Conservation (phyloP, 2,888 invertebrate species). For the Chrysina gloriosa region DNA sequence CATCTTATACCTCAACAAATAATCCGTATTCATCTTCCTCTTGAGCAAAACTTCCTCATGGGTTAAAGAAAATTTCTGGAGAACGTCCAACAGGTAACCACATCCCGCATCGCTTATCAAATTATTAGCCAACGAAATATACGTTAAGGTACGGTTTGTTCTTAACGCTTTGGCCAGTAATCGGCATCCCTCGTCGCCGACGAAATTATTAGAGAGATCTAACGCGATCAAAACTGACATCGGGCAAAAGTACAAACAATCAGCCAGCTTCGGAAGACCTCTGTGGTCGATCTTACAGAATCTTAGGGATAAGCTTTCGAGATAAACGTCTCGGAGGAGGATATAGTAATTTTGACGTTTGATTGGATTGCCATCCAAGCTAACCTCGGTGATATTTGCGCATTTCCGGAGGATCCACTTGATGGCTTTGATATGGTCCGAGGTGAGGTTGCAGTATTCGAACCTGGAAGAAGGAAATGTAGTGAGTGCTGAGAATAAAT, state of each 20-base stretch:
- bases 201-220: constrained; percentile 61
- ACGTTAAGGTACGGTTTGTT: constrained; percentile 54
- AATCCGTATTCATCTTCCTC: constrained; percentile 47
- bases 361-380: constrained; percentile 61
- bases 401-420: constrained; percentile 52
- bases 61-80: constrained; percentile 56
- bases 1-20: constrained; percentile 22
- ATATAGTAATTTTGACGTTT: constrained; percentile 57
- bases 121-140: constrained; percentile 58
- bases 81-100: constrained; percentile 47
- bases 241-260: constrained; percentile 51
- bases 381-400: constrained; percentile 55
- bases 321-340: constrained; percentile 52
- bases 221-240: constrained; percentile 55
- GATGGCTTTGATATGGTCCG: constrained; percentile 56
- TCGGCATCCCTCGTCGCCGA: constrained; percentile 57
- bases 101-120: constrained; percentile 55
- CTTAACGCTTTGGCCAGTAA: constrained; percentile 58
- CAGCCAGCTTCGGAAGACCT: constrained; percentile 54
- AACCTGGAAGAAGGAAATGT: constrained; percentile 53
- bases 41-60: constrained; percentile 58
- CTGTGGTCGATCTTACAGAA: constrained; percentile 58
- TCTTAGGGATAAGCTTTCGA: constrained; percentile 57
- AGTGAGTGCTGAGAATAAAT: too few relatives aligned
- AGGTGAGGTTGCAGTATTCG: constrained; percentile 57